Conservation (phyloP, 2,113 vertebrate genomes). For the Notothenia coriiceps region DNA sequence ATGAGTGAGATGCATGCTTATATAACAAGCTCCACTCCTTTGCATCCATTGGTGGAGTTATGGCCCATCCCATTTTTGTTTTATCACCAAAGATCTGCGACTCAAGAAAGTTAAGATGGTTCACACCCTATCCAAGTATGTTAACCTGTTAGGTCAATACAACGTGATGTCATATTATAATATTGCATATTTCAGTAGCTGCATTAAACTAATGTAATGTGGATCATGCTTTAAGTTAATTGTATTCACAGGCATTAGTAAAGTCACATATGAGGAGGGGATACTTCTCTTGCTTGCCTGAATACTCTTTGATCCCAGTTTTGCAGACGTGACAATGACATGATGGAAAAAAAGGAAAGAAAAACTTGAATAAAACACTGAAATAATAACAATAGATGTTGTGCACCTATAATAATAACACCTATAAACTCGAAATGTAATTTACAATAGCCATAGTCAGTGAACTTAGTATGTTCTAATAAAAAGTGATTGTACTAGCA, state of each 20-base stretch:
- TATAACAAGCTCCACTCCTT: slow-evolving; percentile 39
- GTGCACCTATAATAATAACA: not conserved
- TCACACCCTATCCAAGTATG: not conserved
- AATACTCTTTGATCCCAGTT: slow-evolving; percentile 16
- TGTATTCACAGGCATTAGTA: not conserved
- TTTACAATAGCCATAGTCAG: not conserved
- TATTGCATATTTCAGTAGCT: not conserved
- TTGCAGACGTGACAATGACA: no score
- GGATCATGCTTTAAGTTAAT: not conserved
- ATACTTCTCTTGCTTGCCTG: slow-evolving; percentile 23
- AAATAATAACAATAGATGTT: not conserved
- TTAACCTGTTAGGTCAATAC: not conserved
- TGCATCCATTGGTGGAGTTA: slow-evolving; percentile 34
- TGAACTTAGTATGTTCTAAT: not conserved
- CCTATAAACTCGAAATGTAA: not conserved
- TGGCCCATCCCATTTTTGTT: slow-evolving; percentile 44
- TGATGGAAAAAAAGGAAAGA: not conserved
- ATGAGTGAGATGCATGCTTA: not conserved
- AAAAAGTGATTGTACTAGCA: not conserved
- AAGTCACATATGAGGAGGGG: not conserved
- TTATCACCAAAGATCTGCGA: slow-evolving; percentile 18
- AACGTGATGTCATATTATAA: not conserved
- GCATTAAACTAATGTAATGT: not conserved
- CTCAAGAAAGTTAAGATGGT: not conserved
- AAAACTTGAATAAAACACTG: not conserved